Conservation (phyloP, 2,888 invertebrate genomes). For the Labia minor region DNA sequence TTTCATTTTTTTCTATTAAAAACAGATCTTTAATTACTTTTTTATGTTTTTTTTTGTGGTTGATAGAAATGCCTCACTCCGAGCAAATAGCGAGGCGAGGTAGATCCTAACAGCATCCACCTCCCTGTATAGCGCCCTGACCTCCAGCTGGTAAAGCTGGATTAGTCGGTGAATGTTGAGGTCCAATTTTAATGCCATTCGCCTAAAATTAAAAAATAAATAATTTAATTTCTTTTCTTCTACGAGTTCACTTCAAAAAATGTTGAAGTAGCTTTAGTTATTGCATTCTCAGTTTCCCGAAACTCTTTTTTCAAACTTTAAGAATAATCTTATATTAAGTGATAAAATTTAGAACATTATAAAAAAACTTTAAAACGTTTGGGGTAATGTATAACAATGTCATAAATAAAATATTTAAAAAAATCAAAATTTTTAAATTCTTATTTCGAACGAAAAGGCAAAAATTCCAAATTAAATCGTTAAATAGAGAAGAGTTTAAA, state of each 20-base stretch:
- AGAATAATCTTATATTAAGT: too few species aligned
- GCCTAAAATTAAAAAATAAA: conserved; percentile 69
- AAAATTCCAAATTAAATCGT: too few species aligned
- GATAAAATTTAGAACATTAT: too few species aligned
- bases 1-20: not conserved
- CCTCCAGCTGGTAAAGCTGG: conserved; percentile 68
- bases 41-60: not conserved
- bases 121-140: conserved; percentile 64
- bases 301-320: too few species aligned
- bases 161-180: conserved; percentile 90
- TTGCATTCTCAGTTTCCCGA: too few species aligned
- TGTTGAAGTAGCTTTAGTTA: too few species aligned
- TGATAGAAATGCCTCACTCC: conserved; percentile 23
- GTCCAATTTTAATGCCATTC: conserved; percentile 98
- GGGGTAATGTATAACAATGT: too few species aligned
- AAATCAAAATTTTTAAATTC: too few species aligned
- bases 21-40: not conserved
- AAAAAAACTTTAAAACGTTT: too few species aligned
- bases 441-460: too few species aligned
- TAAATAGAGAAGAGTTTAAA: too few species aligned
- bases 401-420: too few species aligned
- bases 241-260: not conserved
- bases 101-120: conserved; percentile 75
- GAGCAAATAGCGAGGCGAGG: conserved; percentile 27
- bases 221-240: not conserved